Percentiles rank a stretch among this genome's conserved stretches.
These are phyloP conservation scores for Sebastiscus albofasciatus DNA, from an alignment of 2,797 vertebrate species.

Conservation along the genomic window DNA sequence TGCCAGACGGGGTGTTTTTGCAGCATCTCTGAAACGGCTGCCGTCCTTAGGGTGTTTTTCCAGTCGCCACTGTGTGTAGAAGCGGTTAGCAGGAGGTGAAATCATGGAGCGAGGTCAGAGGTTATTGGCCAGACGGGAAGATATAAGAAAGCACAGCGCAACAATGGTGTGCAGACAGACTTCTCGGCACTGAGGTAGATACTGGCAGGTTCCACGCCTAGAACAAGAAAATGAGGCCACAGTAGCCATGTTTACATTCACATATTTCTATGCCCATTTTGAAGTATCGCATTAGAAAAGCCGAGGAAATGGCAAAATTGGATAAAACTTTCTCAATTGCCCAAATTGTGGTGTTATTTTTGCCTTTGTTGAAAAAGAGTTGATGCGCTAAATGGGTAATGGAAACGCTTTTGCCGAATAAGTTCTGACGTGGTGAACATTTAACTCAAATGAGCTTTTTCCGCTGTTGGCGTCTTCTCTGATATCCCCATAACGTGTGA, in stretches of 20 bases:
- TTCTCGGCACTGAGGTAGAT: not conserved
- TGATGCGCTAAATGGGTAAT: no score
- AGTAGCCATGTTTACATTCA: no score
- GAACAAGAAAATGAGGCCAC: not conserved
- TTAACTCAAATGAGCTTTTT: no score
- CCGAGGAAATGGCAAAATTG: no score
- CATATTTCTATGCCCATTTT: no score
- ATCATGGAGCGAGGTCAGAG: not conserved
- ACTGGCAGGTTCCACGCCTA: not conserved
- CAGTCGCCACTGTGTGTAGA: not conserved
- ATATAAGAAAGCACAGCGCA: not conserved
- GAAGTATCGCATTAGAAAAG: no score
- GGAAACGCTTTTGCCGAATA: rapidly evolving
- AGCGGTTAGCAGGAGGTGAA: not conserved
- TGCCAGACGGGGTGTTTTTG: not conserved
- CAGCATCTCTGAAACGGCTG: not conserved
- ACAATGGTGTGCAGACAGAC: not conserved
- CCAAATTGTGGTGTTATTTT: no score
- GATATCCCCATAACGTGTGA: no score
- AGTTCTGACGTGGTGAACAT: no score
- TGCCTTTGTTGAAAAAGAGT: no score
- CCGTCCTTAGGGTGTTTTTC: not conserved
- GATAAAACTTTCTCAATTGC: no score
- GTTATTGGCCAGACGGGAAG: not conserved
- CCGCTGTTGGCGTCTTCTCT: no score